Conservation (phyloP, 2,797 vertebrate species). For the Artibeus lituratus region DNA sequence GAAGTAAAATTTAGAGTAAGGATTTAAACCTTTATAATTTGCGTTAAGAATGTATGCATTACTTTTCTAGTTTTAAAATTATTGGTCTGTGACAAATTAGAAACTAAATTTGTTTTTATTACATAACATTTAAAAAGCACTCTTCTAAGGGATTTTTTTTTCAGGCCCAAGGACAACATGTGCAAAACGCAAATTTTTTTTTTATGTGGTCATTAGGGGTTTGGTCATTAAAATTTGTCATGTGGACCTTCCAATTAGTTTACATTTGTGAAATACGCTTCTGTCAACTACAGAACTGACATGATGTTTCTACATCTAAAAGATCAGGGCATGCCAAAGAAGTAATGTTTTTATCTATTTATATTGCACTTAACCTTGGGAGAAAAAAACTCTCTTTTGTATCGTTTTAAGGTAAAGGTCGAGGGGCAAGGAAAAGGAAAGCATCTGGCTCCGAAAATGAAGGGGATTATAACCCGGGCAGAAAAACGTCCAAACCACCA, state of each 20-base stretch:
- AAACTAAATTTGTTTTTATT: background rate
- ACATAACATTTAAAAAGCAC: background rate
- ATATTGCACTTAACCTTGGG: background rate
- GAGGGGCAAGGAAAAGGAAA: constrained; percentile 95
- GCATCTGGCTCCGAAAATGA: constrained; percentile 93
- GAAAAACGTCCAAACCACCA: constrained; percentile 85
- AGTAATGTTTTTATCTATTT: background rate
- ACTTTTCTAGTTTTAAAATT: constrained; percentile 9
- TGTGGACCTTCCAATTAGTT: background rate
- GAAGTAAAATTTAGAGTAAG: background rate
- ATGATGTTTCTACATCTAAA: background rate
- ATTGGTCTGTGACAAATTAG: background rate
- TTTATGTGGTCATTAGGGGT: background rate
- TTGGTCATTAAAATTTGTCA: constrained; percentile 21
- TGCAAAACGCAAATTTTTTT: constrained; percentile 7
- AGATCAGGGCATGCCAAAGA: background rate
- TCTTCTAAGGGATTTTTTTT: constrained; percentile 32
- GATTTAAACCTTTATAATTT: background rate
- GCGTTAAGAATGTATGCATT: background rate
- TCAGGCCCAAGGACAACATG: background rate
- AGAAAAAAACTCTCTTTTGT: background rate
- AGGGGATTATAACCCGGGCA: constrained; percentile 93
- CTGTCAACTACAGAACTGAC: background rate
- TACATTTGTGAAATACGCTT: constrained; percentile 7
- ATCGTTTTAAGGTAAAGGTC: constrained; percentile 89